These are phyloP conservation scores for Maniola jurtina DNA, from an alignment of 1,140 invertebrate species.

Conservation along the genomic window DNA sequence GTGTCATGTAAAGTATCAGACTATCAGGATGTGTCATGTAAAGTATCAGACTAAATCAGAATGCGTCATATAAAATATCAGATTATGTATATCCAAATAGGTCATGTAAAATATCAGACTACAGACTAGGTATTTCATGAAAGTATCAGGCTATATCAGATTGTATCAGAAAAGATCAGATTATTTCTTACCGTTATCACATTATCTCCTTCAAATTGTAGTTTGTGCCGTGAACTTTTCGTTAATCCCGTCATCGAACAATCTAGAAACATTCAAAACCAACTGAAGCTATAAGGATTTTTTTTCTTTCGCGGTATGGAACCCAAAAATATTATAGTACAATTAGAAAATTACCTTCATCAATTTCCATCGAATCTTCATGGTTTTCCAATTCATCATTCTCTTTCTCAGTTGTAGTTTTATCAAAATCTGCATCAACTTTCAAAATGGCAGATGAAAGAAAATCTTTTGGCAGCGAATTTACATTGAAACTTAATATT, in stretches of 20 bases:
- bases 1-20: no score
- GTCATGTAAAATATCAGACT: no score
- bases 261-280: conserved; percentile 25
- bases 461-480: conserved; percentile 45
- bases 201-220: conserved; percentile 9
- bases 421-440: conserved; percentile 42
- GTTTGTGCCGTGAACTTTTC: conserved; percentile 6
- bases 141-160: neutral
- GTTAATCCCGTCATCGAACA: conserved; percentile 35
- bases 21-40: no score
- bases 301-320: no score
- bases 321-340: no score
- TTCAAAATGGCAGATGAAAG: conserved; percentile 35
- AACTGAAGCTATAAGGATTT: no score
- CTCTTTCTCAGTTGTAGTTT: conserved; percentile 42
- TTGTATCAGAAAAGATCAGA: neutral
- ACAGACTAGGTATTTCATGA: no score
- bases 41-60: no score
- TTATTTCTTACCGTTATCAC: conserved; percentile 2
- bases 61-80: no score
- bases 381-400: conserved; percentile 42
- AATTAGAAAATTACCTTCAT: conserved; percentile 47
- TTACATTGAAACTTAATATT: conserved; percentile 39
- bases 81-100: no score
- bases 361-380: conserved; percentile 59